Evolutionary conservation across 1,140 invertebrate species (phyloP), one percentile per base, ranked within the genome.

Genomic region (Asobara japonica): DNA sequence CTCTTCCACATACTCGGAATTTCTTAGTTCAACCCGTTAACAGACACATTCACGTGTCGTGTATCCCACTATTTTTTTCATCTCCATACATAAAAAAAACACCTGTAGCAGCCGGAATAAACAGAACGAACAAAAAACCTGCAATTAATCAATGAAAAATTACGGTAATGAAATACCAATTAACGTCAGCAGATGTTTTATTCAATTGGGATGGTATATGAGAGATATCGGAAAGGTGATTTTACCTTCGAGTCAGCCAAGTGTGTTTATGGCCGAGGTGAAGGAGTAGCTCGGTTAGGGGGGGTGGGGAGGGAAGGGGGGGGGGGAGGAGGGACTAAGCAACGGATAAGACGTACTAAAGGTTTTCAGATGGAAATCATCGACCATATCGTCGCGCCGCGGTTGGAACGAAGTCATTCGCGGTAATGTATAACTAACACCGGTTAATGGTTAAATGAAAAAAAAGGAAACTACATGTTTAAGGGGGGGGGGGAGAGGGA

Each of bases 351-450:
- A 60, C 60, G 41, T 72, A 41, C 45, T 27, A 11, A n/a, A 20
- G 33, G 11, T 30, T 8, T 60, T 65, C 30, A 72, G 70, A 72
- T 72, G 56, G 64, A 66, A 66, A 72, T 72, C 70, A 72, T 72
- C 64, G 62, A 66, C 48, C 64, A 64, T 72, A 66, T 71, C 70
- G 45, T 72, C 64, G 29, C 45, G 33, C 30, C 62, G 8, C 3
- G 29, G 45, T 56, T 38, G 48, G 38, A 72, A 72, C 64, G 66
- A 66, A 72, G 69, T 71, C 69, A 71, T 71, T 71, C 69, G 69
- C 69, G 69, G 65, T 71, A 71, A 71, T 62, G 69, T 65, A 61
- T 48, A 71, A 5, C 51, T 56, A 56, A 56, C 51, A 56, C 22
- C 20, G 11, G 51, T 45, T 31, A 36, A 66, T 60, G 65, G 45